Evolutionary conservation across 1,140 invertebrate genomes (phyloP), one percentile per base, ranked within the genome.

Genomic region (Magallana ariakensis): DNA sequence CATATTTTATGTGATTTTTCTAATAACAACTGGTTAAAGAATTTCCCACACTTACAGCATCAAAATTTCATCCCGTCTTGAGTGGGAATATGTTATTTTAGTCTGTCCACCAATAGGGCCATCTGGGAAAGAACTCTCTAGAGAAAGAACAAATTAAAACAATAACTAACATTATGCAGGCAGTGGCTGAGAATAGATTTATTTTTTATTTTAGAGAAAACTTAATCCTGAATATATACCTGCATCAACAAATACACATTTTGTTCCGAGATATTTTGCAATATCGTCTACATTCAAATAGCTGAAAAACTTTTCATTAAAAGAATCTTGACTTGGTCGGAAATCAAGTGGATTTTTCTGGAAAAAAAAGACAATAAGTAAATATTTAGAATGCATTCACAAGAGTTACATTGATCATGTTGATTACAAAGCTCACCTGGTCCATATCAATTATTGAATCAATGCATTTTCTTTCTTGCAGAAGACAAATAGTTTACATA

Each of bases 71-170:
- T 70, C 66, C 33, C 66, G 66, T 19, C 11, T 33, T 7, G 66
- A 22, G 22, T 99, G 99, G 89, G 97, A 95, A 80, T 99, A 93
- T 8, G 96, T 96, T 0, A 99, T 95, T 91, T 96, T 96, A 0
- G 98, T 99, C 95, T 99, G 98, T 26, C 98, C 97, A 22, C 97
- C 98, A 87, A 98, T 96, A 0, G 98, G 98, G 89, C 96, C 97
- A 62, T 95, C 95, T 1, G 95, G 94, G 0, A 96, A 93, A 84
- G 96, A 95, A 80, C 94, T 95, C 15, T 92, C 93, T 94, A 46
- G 33, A 46, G 82, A 56, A 87, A 83, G 84, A 19, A 83, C 53
- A 55, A 11, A 80, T 46, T 46, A 46, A 46, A 46, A 2, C 33
- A 46, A 46, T 15, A 15, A 62, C 8, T 4, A 46, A 46, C 2